Conservation (phyloP, 2,888 invertebrate genomes). For the Frankliniella intonsa region DNA sequence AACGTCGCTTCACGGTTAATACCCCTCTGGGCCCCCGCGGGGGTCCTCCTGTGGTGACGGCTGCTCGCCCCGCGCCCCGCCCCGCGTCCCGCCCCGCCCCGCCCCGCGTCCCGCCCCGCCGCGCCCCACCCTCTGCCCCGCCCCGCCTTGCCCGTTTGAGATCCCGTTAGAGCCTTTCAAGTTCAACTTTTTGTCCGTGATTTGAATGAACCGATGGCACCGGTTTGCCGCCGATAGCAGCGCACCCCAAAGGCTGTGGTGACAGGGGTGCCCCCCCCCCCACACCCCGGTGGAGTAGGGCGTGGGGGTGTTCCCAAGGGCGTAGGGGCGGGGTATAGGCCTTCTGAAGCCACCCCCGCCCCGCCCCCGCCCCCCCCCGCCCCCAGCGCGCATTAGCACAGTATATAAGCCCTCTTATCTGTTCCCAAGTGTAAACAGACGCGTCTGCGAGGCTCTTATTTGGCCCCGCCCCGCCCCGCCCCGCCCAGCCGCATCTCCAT, state of each 20-base stretch:
- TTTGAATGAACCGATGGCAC: constrained; percentile 2
- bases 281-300: not conserved
- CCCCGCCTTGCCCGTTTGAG: not conserved
- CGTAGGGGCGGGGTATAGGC: not conserved
- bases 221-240: not conserved
- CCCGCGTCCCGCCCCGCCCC: not conserved
- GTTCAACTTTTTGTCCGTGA: not conserved
- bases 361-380: not conserved
- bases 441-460: not conserved
- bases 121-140: not conserved
- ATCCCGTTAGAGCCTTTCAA: not conserved
- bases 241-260: not conserved
- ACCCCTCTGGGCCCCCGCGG: not conserved
- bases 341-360: not conserved
- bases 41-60: not conserved
- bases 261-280: not conserved
- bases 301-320: not conserved
- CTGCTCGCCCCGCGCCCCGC: not conserved
- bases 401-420: constrained; percentile 17
- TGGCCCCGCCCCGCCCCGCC: not conserved
- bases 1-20: not conserved
- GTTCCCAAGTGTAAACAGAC: constrained; percentile 17
- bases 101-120: not conserved
- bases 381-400: not conserved
- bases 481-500: no score